These are phyloP conservation scores for Melanostigma gelatinosum DNA, from an alignment of 2,113 vertebrate genomes.

Conservation along the genomic window DNA sequence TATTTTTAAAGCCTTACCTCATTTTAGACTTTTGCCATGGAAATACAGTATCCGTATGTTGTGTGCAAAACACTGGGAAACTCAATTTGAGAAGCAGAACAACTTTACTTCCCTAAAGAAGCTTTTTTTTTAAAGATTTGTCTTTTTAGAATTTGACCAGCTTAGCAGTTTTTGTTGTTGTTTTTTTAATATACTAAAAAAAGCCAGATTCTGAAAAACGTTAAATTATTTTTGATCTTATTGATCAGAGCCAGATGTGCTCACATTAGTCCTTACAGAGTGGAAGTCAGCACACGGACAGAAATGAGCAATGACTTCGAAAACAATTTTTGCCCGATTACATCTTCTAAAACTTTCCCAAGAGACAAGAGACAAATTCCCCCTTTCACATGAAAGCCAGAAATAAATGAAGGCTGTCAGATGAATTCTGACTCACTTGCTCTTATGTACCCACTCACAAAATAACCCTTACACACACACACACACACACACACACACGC, in stretches of 20 bases:
- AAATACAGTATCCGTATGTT: conserved; percentile 5
- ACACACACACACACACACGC: conserved; percentile 15
- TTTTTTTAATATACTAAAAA: not conserved
- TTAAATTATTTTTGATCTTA: not conserved
- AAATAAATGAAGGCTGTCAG: conserved; percentile 18
- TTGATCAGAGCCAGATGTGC: not conserved
- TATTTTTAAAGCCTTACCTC: conserved; percentile 28
- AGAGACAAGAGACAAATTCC: conserved; percentile 59
- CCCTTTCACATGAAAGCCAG: conserved; percentile 28
- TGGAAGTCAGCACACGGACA: conserved; percentile 3
- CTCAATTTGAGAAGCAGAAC: conserved; percentile 43
- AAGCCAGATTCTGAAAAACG: not conserved
- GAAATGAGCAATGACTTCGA: conserved; percentile 31
- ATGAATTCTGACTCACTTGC: conserved; percentile 39
- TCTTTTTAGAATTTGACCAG: conserved; percentile 26
- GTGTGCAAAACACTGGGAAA: conserved; percentile 26
- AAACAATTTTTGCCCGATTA: conserved; percentile 20
- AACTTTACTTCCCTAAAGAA: conserved; percentile 40
- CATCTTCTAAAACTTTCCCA: conserved; percentile 59
- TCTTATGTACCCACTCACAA: conserved; percentile 24
- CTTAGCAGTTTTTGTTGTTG: not conserved
- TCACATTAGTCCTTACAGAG: too few relatives aligned
- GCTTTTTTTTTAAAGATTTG: conserved; percentile 16
- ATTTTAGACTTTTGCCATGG: conserved; percentile 26
- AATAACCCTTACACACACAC: not conserved